These are phyloP conservation scores for Gavialis gangeticus DNA, from an alignment of 2,113 vertebrate species.

Conservation along the genomic window DNA sequence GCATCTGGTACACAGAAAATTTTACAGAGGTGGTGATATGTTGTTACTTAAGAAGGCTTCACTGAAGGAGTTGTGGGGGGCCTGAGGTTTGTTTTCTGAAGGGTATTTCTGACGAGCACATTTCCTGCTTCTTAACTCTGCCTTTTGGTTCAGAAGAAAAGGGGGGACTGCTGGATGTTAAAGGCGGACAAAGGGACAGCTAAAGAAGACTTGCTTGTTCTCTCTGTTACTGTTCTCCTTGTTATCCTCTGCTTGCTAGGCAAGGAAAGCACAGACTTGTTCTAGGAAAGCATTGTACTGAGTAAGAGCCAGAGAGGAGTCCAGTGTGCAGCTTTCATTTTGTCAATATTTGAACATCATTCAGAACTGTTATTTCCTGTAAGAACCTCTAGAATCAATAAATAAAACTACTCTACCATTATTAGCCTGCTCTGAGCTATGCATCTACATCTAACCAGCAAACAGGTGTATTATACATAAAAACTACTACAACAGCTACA, in stretches of 20 bases:
- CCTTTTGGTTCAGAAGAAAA: neutral
- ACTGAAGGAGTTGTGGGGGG: neutral
- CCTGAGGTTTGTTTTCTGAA: neutral
- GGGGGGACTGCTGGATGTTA: neutral
- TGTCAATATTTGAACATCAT: neutral
- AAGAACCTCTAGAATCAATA: neutral
- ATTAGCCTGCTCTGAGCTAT: conserved; percentile 16
- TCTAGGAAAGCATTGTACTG: neutral
- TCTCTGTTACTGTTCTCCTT: neutral
- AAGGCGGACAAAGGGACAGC: neutral
- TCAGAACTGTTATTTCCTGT: neutral
- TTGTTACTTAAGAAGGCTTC: neutral
- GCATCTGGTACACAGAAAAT: neutral
- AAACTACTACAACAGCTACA: neutral
- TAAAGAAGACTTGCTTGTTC: neutral
- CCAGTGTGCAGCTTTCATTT: neutral
- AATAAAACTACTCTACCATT: neutral
- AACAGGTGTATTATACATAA: conserved; percentile 37
- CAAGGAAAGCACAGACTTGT: neutral
- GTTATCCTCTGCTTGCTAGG: neutral
- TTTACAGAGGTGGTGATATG: accelerated
- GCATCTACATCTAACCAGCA: conserved; percentile 36
- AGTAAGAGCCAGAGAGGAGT: neutral
- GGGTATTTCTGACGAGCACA: neutral
- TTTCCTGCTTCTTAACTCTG: neutral